Evolutionary conservation across 1,140 invertebrate species (phyloP), one percentile per base, ranked within the genome.

Genomic region (Pectinophora gossypiella): DNA sequence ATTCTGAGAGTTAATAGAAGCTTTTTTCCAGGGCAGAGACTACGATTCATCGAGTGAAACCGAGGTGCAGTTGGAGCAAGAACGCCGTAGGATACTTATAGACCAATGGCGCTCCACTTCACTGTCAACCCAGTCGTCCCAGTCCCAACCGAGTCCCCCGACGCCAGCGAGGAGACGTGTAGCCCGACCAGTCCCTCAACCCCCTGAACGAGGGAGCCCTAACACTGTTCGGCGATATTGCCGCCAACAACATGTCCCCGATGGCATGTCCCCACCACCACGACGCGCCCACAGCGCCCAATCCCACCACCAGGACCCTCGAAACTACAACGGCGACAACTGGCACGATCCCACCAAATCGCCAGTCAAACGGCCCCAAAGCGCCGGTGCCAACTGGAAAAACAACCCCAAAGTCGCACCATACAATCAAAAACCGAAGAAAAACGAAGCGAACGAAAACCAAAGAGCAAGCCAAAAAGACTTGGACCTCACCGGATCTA

Each of bases 11-110:
- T 40, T 40, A 6, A 16, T 2, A 12, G 36, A 40, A 2, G 12
- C 16, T 16, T 40, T 6, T 16, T 55, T 46, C n/a, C 79, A 94
- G 92, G 93, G 93, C 53, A 92, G 91, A 47, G 93, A 94, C 63
- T 94, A 94, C 66, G 92, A 94, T 69, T 91, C 91, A 16, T 88
- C 89, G 35, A 91, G 90, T 68, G 91, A 92, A 69, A 89, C 89
- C 44, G 91, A 92, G 85, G 88, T 91, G 48, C 87, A 87, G 38
- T 61, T 91, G 57, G 91, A 92, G 71, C 85, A 88, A 53, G 90
- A 90, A 52, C 76, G 91, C 51, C 77, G 91, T 56, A 86, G 87
- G 59, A 81, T 88, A 20, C 68, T 92, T 27, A 86, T 92, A 48
- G 89, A 90, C 54, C 88, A 91, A 68, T 92, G 91, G 91, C 89